These are phyloP conservation scores for Discoglossus pictus DNA, from an alignment of 2,797 vertebrate genomes.

Conservation along the genomic window DNA sequence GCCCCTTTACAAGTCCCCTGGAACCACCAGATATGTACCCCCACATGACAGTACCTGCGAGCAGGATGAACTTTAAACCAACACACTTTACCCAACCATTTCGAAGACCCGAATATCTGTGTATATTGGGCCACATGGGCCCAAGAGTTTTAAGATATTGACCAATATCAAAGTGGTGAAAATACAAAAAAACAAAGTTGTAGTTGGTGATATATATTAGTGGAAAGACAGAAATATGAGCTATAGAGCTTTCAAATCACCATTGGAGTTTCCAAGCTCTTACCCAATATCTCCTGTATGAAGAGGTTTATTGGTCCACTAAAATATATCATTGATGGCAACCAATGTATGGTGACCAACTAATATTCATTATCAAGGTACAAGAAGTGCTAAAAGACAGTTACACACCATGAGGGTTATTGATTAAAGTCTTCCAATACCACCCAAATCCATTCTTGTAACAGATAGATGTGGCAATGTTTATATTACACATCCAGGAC, in stretches of 20 bases:
- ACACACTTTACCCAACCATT: slow-evolving; percentile 1
- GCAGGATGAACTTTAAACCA: slow-evolving; percentile 63
- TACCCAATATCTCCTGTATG: too few species aligned
- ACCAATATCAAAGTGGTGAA: slow-evolving; percentile 59
- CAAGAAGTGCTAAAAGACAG: slow-evolving; percentile 24
- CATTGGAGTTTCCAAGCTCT: too few species aligned
- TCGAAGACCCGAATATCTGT: slow-evolving; percentile 16
- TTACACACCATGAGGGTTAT: slow-evolving; percentile 15
- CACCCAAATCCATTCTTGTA: too few species aligned
- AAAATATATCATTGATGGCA: too few species aligned
- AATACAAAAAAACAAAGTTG: too few species aligned
- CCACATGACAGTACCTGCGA: slow-evolving; percentile 68
- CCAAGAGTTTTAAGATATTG: slow-evolving; percentile 72
- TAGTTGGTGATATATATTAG: slow-evolving; percentile 65
- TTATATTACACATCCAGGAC: too few species aligned
- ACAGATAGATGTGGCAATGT: too few species aligned
- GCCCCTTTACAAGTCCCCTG: slow-evolving; percentile 81
- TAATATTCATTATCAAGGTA: slow-evolving; percentile 41
- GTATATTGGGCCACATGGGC: slow-evolving; percentile 51
- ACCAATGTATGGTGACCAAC: too few species aligned
- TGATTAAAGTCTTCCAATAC: slow-evolving; percentile 43
- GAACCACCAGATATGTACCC: slow-evolving; percentile 73
- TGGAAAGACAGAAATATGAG: too few species aligned
- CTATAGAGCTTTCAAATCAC: too few species aligned
- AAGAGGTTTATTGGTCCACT: too few species aligned